A percentile compares a stretch with the other conserved stretches of the same genome.
Evolutionary conservation across 2,113 vertebrate genomes (phyloP).

Genomic region (Bufo gargarizans): DNA sequence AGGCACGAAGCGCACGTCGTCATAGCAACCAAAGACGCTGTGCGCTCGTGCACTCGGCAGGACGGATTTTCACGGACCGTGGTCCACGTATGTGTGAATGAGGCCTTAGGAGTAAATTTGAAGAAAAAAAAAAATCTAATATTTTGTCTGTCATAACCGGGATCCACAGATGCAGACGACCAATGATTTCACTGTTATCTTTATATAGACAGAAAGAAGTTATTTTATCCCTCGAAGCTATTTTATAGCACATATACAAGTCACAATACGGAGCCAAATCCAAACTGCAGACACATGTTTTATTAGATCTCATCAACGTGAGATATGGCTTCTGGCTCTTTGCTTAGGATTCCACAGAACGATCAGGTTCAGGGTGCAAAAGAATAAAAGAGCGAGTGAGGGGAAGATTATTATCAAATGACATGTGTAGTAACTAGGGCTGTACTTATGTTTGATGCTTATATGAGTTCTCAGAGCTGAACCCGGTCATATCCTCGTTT

Average conservation of each 20-base stretch:
- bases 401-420: background rate
- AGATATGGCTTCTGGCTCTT: background rate
- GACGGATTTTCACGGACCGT: too few relatives aligned
- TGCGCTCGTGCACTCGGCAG: too few relatives aligned
- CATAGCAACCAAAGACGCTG: too few relatives aligned
- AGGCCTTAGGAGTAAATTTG: too few relatives aligned
- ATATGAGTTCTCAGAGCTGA: background rate
- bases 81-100: too few relatives aligned
- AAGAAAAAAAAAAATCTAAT: too few relatives aligned
- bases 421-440: background rate
- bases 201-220: background rate
- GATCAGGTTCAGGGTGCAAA: background rate
- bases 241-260: too few relatives aligned
- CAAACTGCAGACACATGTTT: conserved; percentile 20
- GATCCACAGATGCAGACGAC: background rate
- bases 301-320: conserved; percentile 22
- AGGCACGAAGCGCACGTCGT: too few relatives aligned
- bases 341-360: background rate
- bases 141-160: background rate
- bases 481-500: too few relatives aligned
- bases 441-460: background rate
- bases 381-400: background rate
- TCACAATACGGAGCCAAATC: background rate
- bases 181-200: background rate
- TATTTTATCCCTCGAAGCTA: background rate